phyloP scores from a whole-genome alignment of 2,797 vertebrate species.

The Allobates femoralis region DNA sequence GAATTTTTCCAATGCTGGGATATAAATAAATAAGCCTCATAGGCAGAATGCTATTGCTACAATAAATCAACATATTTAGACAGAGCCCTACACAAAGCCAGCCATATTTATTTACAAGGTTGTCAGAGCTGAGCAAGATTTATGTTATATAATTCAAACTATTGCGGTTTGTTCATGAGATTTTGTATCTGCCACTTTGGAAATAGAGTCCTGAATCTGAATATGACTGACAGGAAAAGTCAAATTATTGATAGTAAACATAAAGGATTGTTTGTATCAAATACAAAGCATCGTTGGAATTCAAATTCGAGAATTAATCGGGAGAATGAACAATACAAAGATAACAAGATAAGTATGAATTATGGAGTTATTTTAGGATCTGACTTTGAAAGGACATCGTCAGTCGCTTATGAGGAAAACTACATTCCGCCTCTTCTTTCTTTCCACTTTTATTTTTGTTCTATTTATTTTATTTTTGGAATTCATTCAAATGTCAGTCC shows the following conservation, averaged over 20 bases:
- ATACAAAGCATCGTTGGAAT: conserved; percentile 54
- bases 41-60: conserved; percentile 60
- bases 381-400: conserved; percentile 58
- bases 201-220: conserved; percentile 60
- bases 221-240: conserved; percentile 63
- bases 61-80: conserved; percentile 65
- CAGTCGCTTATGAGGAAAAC: not conserved
- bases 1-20: conserved; percentile 48
- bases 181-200: conserved; percentile 61
- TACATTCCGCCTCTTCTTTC: not conserved
- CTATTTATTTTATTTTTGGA: not conserved
- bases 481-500: not conserved
- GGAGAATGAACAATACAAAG: conserved; percentile 50
- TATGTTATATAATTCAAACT: conserved; percentile 63
- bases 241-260: conserved; percentile 64
- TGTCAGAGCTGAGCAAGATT: conserved; percentile 60
- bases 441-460: not conserved
- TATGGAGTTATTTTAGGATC: conserved; percentile 39
- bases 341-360: conserved; percentile 59
- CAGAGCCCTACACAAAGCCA: conserved; percentile 62
- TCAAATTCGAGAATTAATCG: conserved; percentile 58
- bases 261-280: conserved; percentile 61
- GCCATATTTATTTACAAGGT: conserved; percentile 64
- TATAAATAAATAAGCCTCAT: conserved; percentile 60
- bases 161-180: conserved; percentile 61